Evolutionary conservation across 2,113 vertebrate species (phyloP).

Genomic region (Anhinga rufa): DNA sequence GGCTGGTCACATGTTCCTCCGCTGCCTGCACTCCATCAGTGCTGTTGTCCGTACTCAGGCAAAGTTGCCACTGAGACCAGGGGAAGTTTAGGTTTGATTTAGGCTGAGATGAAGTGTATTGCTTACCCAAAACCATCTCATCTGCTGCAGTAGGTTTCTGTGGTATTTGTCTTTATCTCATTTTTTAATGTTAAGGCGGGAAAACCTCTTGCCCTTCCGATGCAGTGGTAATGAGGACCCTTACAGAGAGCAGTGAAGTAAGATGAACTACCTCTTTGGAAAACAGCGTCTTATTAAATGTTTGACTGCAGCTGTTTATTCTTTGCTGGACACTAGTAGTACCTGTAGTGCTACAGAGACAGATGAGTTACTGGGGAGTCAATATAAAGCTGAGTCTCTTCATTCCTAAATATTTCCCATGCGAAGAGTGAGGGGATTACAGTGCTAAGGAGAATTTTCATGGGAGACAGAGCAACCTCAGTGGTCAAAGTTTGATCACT

Average conservation of each 20-base stretch:
- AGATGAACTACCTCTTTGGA: neutral
- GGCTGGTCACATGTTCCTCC: accelerated
- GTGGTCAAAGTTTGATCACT: neutral
- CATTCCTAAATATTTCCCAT: neutral
- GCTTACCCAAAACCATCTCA: neutral
- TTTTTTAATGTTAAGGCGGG: neutral
- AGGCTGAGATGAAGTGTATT: neutral
- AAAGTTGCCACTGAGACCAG: neutral
- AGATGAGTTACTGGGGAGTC: neutral
- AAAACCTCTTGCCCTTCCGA: neutral
- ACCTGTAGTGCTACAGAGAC: neutral
- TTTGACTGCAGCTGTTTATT: neutral
- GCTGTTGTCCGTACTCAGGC: neutral
- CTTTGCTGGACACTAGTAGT: neutral
- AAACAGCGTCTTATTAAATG: neutral
- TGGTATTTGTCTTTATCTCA: neutral
- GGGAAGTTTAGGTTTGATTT: neutral
- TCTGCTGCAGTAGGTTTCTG: neutral
- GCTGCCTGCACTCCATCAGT: neutral
- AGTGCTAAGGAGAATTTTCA: neutral
- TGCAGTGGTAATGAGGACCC: neutral
- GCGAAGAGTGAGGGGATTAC: neutral
- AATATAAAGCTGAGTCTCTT: neutral
- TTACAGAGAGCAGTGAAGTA: neutral
- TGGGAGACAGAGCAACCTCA: neutral